Evolutionary conservation across 1,140 invertebrate species (phyloP).

Genomic region (silkworm (Bombyx mori)): DNA sequence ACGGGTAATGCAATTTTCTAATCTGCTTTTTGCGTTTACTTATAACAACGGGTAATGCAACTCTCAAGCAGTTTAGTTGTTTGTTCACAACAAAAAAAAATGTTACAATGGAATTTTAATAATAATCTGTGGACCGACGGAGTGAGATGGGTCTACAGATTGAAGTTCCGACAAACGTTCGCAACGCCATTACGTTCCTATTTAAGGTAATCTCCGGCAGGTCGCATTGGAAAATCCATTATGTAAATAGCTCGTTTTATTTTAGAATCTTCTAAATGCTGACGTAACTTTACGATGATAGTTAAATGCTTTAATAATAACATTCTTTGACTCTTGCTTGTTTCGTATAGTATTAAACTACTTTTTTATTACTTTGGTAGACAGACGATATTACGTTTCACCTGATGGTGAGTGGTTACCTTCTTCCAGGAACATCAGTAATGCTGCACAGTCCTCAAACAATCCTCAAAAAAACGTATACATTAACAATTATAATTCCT

Average conservation of each 20-base stretch:
- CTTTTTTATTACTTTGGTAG: too few relatives aligned
- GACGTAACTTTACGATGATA: constrained; percentile 18
- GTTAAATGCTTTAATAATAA: background rate
- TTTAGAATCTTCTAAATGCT: constrained; percentile 23
- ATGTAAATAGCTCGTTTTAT: constrained; percentile 18
- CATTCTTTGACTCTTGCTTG: constrained; percentile 6
- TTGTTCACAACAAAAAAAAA: constrained; percentile 10
- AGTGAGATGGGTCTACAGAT: constrained; percentile 12
- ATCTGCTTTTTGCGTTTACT: too few relatives aligned
- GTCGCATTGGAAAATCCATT: constrained; percentile 34
- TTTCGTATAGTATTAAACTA: background rate
- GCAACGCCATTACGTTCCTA: constrained; percentile 25
- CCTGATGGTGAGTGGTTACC: too few relatives aligned
- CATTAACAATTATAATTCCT: too few relatives aligned
- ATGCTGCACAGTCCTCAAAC: too few relatives aligned
- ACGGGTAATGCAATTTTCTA: constrained; percentile 7
- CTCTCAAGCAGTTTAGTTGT: constrained; percentile 22
- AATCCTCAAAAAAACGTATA: too few relatives aligned
- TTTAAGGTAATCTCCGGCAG: constrained; percentile 29
- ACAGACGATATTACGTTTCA: too few relatives aligned
- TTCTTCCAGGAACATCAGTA: too few relatives aligned
- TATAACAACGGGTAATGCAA: constrained; percentile 3
- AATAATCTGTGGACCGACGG: constrained; percentile 7
- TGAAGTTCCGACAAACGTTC: constrained; percentile 17
- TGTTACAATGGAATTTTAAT: constrained; percentile 11